Conservation (phyloP, 2,888 invertebrate species). For the Caenorhabditis plicata region DNA sequence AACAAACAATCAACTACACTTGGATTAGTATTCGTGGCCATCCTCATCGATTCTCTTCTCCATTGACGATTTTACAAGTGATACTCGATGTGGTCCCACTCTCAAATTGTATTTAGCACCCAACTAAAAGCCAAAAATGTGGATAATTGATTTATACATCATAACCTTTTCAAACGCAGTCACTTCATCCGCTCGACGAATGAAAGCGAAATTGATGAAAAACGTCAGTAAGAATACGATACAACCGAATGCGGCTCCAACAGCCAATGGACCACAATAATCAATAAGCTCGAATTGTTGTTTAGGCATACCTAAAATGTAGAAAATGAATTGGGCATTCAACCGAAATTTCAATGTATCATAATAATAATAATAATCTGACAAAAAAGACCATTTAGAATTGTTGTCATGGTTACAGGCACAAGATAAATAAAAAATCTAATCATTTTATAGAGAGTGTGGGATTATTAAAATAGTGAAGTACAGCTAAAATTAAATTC, state of each 20-base stretch:
- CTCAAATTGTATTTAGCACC: conserved; percentile 40
- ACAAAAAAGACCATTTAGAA: too few relatives aligned
- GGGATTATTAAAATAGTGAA: too few relatives aligned
- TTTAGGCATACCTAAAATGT: too few relatives aligned
- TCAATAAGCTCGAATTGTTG: conserved; percentile 33
- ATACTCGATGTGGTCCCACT: conserved; percentile 40
- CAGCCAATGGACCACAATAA: conserved; percentile 26
- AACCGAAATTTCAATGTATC: too few relatives aligned
- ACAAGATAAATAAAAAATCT: too few relatives aligned
- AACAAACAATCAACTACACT: too few relatives aligned
- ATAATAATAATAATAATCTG: too few relatives aligned
- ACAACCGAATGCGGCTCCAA: conserved; percentile 28
- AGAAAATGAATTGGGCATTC: too few relatives aligned
- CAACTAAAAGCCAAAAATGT: conserved; percentile 20
- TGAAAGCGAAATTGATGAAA: conserved; percentile 36
- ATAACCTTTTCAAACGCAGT: conserved; percentile 47
- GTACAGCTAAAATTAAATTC: too few relatives aligned
- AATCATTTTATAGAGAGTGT: too few relatives aligned
- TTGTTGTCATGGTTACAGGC: too few relatives aligned
- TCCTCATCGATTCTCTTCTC: conserved; percentile 29
- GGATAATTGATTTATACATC: not conserved
- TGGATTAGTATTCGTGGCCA: conserved; percentile 15
- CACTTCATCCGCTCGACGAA: conserved; percentile 34
- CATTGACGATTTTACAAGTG: conserved; percentile 29
- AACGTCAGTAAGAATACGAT: conserved; percentile 32